Conservation (phyloP, 2,113 vertebrate genomes). For the Podiceps cristatus region DNA sequence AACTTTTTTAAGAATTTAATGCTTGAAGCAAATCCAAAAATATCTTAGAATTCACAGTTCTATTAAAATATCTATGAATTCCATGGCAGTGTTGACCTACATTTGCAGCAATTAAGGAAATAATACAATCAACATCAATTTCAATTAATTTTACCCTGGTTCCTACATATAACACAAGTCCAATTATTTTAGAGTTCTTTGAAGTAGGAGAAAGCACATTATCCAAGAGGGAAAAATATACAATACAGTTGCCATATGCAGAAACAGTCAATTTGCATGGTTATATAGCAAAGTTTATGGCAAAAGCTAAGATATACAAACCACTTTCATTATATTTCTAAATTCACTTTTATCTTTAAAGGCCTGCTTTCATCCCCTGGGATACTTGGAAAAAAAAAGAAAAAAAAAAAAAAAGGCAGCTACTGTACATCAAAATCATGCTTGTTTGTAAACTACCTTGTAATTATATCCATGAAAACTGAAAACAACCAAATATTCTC, state of each 20-base stretch:
- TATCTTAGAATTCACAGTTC: slow-evolving; percentile 46
- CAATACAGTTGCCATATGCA: neutral
- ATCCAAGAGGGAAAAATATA: slow-evolving; percentile 14
- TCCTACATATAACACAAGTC: neutral
- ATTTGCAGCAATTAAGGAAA: slow-evolving; percentile 62
- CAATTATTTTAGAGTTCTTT: slow-evolving; percentile 61
- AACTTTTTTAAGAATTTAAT: neutral
- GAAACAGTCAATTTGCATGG: neutral
- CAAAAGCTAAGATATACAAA: slow-evolving; percentile 22
- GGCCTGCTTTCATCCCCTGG: neutral
- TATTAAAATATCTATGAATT: slow-evolving; percentile 51
- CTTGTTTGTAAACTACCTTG: neutral
- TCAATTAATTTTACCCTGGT: slow-evolving; percentile 56
- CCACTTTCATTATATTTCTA: neutral
- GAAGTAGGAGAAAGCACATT: slow-evolving; percentile 33
- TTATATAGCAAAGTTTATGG: neutral
- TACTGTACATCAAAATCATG: neutral
- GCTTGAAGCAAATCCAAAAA: slow-evolving; percentile 54
- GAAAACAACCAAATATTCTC: neutral
- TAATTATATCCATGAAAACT: neutral
- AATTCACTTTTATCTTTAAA: slow-evolving; percentile 32
- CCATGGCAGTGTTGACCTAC: slow-evolving; percentile 27
- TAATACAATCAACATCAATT: slow-evolving; percentile 54
- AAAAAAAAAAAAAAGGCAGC: neutral
- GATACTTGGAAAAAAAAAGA: neutral